Percentiles rank a stretch among this genome's conserved stretches.
phyloP scores from a whole-genome alignment of 2,113 vertebrate genomes.

The Lophius piscatorius region DNA sequence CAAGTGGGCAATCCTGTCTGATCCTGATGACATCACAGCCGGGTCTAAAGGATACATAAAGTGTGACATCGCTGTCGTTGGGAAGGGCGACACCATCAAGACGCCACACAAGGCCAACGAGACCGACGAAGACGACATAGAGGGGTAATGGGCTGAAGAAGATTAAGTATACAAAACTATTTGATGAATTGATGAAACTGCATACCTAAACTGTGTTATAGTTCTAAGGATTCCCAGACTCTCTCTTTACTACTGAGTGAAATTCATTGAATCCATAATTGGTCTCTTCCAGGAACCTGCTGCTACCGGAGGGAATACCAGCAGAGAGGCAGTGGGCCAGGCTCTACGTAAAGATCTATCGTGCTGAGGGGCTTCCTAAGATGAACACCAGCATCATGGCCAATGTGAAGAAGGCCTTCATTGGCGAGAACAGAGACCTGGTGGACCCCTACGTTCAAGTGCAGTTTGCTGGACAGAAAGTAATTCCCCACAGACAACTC shows the following conservation, averaged over 20 bases:
- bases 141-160: conserved; percentile 81
- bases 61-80: conserved; percentile 92
- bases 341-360: conserved; percentile 92
- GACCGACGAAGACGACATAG: conserved; percentile 93
- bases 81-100: conserved; percentile 97
- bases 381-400: conserved; percentile 99
- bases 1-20: conserved; percentile 93
- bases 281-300: conserved; percentile 84
- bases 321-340: conserved; percentile 94
- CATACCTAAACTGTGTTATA: background rate
- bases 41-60: conserved; percentile 95
- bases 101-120: conserved; percentile 95
- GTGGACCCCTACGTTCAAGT: conserved; percentile 97
- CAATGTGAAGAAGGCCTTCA: conserved; percentile 97
- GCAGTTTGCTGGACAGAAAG: conserved; percentile 94
- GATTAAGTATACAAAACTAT: no score
- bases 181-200: background rate
- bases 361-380: conserved; percentile 92
- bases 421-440: conserved; percentile 95
- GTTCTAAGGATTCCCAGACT: no score
- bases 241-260: no score
- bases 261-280: no score
- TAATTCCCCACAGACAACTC: conserved; percentile 51
- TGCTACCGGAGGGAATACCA: conserved; percentile 93
- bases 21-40: conserved; percentile 93